Conservation (phyloP, 2,113 vertebrate genomes). For the Setophaga kirtlandii region DNA sequence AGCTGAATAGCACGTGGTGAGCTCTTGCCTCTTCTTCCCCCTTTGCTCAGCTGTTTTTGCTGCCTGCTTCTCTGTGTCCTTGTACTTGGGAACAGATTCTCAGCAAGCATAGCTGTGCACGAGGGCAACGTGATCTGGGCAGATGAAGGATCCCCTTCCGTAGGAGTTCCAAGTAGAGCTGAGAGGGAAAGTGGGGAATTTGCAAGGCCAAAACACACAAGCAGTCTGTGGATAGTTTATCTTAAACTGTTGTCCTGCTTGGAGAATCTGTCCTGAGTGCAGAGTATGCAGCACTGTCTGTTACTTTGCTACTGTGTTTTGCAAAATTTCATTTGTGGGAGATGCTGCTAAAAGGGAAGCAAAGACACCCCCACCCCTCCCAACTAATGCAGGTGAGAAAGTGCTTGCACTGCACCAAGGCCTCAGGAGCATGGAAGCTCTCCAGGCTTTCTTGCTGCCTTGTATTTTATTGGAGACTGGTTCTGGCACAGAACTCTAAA, state of each 20-base stretch:
- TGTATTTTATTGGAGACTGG: slow-evolving; percentile 6
- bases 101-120: background rate
- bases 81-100: slow-evolving; percentile 31
- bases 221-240: background rate
- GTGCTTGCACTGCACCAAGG: background rate
- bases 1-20: slow-evolving; percentile 62
- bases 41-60: slow-evolving; percentile 64
- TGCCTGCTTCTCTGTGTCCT: slow-evolving; percentile 40
- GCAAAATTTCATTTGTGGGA: background rate
- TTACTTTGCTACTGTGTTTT: background rate
- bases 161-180: slow-evolving; percentile 2
- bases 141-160: slow-evolving; percentile 11
- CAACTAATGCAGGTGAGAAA: slow-evolving; percentile 6
- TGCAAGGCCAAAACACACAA: background rate
- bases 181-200: background rate
- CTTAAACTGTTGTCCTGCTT: background rate
- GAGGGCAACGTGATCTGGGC: background rate
- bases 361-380: background rate
- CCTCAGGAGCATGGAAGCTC: background rate
- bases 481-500: slow-evolving; percentile 16
- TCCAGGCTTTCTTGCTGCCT: slow-evolving; percentile 36
- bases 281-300: background rate
- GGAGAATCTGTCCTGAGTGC: background rate
- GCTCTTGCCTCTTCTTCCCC: slow-evolving; percentile 53
- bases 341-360: background rate